Percentiles rank a stretch among this genome's conserved stretches.
Evolutionary conservation across 2,888 invertebrate species (phyloP).

Genomic region (Dorcus hopei): DNA sequence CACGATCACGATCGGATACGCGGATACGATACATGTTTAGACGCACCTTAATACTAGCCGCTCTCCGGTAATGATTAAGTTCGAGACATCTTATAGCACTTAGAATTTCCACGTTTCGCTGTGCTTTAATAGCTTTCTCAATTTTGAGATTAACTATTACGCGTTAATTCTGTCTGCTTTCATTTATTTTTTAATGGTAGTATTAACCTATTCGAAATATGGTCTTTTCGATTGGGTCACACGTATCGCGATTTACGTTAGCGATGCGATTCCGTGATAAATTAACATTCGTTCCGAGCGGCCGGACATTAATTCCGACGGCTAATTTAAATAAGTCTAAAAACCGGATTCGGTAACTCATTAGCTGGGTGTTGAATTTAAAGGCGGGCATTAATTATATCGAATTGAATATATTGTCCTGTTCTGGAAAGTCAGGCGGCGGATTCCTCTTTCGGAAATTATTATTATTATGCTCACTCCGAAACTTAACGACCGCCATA

Average conservation of each 20-base stretch:
- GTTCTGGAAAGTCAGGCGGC: constrained; percentile 6
- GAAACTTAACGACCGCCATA: constrained; percentile 22
- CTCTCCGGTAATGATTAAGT: no score
- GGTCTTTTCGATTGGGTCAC: no score
- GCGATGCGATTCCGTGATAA: constrained; percentile 27
- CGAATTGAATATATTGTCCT: constrained; percentile 28
- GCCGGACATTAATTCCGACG: constrained; percentile 34
- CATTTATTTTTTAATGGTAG: no score
- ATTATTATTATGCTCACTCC: constrained; percentile 25
- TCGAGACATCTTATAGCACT: no score
- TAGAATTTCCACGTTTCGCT: no score
- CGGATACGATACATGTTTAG: no score
- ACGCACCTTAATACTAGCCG: no score
- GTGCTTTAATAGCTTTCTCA: no score
- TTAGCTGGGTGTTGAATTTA: constrained; percentile 34
- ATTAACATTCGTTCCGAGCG: constrained; percentile 33
- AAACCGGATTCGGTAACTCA: constrained; percentile 36
- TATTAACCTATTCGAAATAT: no score
- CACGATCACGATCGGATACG: no score
- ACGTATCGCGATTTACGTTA: constrained; percentile 20
- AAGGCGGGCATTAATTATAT: constrained; percentile 34
- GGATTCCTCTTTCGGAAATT: constrained; percentile 16
- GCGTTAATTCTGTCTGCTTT: no score
- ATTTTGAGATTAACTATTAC: no score
- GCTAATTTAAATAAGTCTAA: constrained; percentile 36